Base-by-base conservation (phyloP, 1,140 invertebrate genomes). In the Harpegnathos saltator region DNA sequence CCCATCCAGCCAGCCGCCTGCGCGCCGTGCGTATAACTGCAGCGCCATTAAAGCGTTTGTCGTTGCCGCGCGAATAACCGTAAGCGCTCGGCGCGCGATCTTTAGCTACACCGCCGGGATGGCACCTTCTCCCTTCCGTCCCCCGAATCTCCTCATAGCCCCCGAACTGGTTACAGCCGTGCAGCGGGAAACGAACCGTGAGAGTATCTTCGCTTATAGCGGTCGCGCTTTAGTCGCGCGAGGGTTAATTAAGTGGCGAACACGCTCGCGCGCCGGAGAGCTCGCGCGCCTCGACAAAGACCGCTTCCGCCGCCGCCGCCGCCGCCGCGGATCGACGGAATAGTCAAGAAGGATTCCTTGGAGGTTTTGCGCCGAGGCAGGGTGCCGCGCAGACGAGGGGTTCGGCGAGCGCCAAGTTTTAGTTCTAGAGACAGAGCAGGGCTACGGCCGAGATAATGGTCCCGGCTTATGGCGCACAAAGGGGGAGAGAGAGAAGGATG, bases 271-370 rank as follows among this genome's bases (percentile, higher is more conserved):
- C 78, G 62, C 68, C 65, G 44, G 44, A 58, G 69, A 82, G 63
- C 54, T 80, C 58, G n/a, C 69, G 80, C 71, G 62, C 15, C 48
- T 26, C 50, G 85, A 86, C 84, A 83, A 75, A 87, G 72, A 82
- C 26, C 44, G n/a, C n/a, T n/a, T n/a, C n/a, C n/a, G n/a, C n/a
- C n/a, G n/a, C n/a, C n/a, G n/a, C n/a, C n/a, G n/a, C n/a, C n/a
- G 38, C 19, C 38, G n/a, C 17, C 9, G 24, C 33, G 77, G 78
- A 90, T 90, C 86, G 85, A 83, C 75, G 88, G 71, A 88, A 90
- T 82, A 89, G 85, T 86, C 85, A 83, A 81, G 75, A 85, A 90
- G 89, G 90, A 90, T 90, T 90, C 86, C 87, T 89, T 77, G 11
- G 62, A 54, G 74, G 48, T 77, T 87, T 78, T 54, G 84, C 48